Evolutionary conservation across 2,113 vertebrate genomes (phyloP).

Genomic region (Marmota monax): DNA sequence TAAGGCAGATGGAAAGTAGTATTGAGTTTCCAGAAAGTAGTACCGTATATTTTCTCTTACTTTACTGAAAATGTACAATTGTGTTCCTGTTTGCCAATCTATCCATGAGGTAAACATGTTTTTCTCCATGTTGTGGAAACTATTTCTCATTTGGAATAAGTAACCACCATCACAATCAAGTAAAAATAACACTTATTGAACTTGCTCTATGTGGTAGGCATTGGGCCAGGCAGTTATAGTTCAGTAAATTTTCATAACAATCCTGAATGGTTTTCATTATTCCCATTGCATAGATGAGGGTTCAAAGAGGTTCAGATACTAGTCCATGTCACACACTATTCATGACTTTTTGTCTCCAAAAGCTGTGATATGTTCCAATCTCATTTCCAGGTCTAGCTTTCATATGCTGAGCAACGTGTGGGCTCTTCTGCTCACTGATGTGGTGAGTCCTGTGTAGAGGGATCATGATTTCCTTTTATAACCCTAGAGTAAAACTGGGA

Average conservation of each 20-base stretch:
- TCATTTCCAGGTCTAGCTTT: background rate
- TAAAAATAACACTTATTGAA: constrained; percentile 14
- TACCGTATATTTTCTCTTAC: constrained; percentile 71
- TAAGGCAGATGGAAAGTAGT: constrained; percentile 80
- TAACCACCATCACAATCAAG: background rate
- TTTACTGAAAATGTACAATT: constrained; percentile 52
- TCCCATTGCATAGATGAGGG: background rate
- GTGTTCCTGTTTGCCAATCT: background rate
- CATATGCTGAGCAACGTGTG: rapidly evolving
- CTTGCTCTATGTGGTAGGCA: background rate
- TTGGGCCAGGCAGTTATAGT: background rate
- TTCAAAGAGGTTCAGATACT: background rate
- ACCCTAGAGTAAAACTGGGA: background rate
- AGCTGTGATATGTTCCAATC: background rate
- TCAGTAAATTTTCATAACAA: background rate
- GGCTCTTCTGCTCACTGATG: rapidly evolving
- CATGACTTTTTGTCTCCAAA: background rate
- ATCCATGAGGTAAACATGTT: background rate
- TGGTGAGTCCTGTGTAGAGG: too few species aligned
- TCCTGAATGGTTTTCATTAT: background rate
- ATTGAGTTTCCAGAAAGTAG: constrained; percentile 58
- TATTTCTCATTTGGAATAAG: constrained; percentile 57
- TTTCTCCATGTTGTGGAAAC: constrained; percentile 55
- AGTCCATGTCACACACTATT: background rate
- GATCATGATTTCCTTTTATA: background rate